phyloP scores from a whole-genome alignment of 2,797 vertebrate genomes.

The Anniella stebbinsi region DNA sequence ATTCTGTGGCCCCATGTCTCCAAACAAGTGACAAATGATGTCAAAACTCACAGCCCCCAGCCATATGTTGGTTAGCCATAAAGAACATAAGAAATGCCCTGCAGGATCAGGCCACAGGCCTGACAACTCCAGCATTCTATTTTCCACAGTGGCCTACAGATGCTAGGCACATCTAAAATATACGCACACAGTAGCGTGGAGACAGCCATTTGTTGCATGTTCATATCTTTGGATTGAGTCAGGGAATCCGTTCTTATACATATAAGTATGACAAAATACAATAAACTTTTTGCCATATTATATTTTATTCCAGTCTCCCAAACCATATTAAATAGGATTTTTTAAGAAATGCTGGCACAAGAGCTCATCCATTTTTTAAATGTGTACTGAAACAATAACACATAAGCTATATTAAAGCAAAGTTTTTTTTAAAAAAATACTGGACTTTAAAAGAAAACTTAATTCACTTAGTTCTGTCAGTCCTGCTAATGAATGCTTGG shows the following conservation, averaged over 20 bases:
- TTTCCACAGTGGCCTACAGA: no score
- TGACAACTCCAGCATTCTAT: background rate
- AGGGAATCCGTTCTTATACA: background rate
- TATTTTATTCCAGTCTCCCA: background rate
- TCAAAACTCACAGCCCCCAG: background rate
- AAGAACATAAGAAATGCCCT: background rate
- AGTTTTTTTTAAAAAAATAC: background rate
- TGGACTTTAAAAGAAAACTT: background rate
- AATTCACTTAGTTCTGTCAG: background rate
- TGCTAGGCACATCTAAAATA: background rate
- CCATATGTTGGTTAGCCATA: background rate
- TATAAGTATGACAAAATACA: background rate
- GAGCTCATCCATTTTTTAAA: background rate
- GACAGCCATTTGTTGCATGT: background rate
- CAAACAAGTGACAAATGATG: background rate
- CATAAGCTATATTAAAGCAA: background rate
- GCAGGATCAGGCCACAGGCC: background rate
- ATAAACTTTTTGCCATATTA: background rate
- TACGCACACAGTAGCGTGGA: background rate
- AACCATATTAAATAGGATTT: background rate
- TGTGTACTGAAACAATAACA: background rate
- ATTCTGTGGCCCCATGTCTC: background rate
- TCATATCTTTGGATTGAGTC: background rate
- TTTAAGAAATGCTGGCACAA: background rate
- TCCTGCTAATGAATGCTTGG: conserved; percentile 5